Conservation (phyloP, 2,797 vertebrate species). For the Falco concolor region DNA sequence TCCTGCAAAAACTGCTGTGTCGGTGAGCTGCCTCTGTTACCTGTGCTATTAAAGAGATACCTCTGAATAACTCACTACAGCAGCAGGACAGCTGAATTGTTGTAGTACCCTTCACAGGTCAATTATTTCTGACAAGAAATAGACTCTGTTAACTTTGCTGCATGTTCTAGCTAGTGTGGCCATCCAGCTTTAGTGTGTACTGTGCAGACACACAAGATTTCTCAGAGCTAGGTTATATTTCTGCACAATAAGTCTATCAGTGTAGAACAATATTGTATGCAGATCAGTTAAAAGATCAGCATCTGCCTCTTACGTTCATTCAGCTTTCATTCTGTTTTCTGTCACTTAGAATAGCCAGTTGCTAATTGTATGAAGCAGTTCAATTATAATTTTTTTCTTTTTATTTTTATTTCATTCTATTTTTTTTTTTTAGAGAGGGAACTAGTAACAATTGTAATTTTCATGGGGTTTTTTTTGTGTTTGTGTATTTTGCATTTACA, state of each 20-base stretch:
- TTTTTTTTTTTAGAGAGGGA: not conserved
- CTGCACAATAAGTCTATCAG: not conserved
- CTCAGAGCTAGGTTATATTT: not conserved
- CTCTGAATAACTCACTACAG: not conserved
- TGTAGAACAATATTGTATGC: not conserved
- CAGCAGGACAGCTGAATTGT: not conserved
- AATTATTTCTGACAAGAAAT: not conserved
- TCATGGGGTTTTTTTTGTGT: not conserved
- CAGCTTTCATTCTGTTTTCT: not conserved
- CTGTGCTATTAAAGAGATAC: not conserved
- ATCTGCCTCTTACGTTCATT: not conserved
- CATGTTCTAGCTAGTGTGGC: not conserved
- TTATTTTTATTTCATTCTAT: too few species aligned
- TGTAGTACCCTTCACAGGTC: not conserved
- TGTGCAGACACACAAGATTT: not conserved
- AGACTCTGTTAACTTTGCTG: not conserved
- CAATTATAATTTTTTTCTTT: accelerated
- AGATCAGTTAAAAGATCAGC: not conserved
- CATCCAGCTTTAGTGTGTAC: not conserved
- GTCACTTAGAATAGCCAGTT: not conserved
- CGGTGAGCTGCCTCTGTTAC: not conserved
- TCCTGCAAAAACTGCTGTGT: not conserved
- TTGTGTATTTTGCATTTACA: not conserved
- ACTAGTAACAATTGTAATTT: not conserved
- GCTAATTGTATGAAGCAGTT: not conserved